Conservation (phyloP, 2,888 invertebrate species). For the Onthophagus sagittarius region DNA sequence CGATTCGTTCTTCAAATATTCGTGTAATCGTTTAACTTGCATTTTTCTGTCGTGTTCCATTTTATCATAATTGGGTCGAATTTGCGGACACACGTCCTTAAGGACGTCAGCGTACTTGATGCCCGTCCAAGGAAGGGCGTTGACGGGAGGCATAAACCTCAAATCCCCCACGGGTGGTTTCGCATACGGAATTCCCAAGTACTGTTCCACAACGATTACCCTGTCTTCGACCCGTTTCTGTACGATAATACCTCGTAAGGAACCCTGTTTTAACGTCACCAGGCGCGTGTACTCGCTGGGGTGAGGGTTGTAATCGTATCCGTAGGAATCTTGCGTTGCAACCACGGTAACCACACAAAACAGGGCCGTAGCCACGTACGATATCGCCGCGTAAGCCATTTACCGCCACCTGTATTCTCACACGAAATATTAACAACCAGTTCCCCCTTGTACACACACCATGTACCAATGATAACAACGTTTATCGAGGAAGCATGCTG, state of each 20-base stretch:
- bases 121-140: conserved; percentile 77
- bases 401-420: neutral
- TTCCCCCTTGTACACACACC: neutral
- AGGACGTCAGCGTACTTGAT: conserved; percentile 65
- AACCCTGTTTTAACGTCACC: conserved; percentile 34
- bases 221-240: conserved; percentile 61
- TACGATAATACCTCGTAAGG: conserved; percentile 63
- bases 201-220: conserved; percentile 67
- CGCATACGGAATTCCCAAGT: conserved; percentile 77
- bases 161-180: conserved; percentile 70
- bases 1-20: conserved; percentile 65
- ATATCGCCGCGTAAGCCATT: neutral
- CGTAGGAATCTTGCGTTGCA: conserved; percentile 19
- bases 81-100: conserved; percentile 84
- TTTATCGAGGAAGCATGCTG: neutral
- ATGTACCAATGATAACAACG: neutral
- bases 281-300: conserved; percentile 31
- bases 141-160: conserved; percentile 58
- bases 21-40: conserved; percentile 68
- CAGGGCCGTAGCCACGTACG: neutral
- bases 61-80: conserved; percentile 64
- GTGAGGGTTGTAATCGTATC: conserved; percentile 28
- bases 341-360: neutral
- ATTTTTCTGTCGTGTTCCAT: conserved; percentile 65
- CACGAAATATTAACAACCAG: neutral